Base-by-base conservation (phyloP, 2,888 invertebrate genomes). In the Bombylius discolor region DNA sequence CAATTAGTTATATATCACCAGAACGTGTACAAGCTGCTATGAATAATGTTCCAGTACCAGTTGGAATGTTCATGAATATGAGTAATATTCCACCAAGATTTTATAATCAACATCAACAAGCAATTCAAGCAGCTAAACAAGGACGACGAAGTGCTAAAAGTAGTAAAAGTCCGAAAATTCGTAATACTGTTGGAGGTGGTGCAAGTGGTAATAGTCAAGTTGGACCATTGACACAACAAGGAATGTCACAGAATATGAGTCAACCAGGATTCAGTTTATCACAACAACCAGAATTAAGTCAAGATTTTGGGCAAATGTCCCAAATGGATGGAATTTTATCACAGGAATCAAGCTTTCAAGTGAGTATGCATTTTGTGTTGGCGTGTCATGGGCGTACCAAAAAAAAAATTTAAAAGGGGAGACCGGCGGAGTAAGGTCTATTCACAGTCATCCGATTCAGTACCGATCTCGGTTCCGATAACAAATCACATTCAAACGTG, bases 271-370 rank as follows among this genome's bases (percentile, higher is more conserved):
- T 83, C 63, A 81, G 82, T 58, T 72, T 84, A 14, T 83, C 83
- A 47, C 86, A 81, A 13, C 89, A 89, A 67, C 71, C 70, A 7
- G 76, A 66, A 52, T 58, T 74, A 13, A 74, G 73, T 33, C 74
- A 73, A 61, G 74, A 74, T 61, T 74, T 69, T 64, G 72, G 71
- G 4, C 70, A 70, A 59, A 73, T 72, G 57, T 94, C 94, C 53
- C 95, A 96, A 78, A 90, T 93, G 78, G 96, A 96, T 73, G 93
- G 91, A 56, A 81, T 96, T 67, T 78, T 96, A 66, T 96, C 95
- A 52, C 96, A 96, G 78, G 95, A 92, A 75, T 89, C 89, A 49
- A 85, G 85, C 63, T 89, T 88, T 76, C 88, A 89, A 75, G 88
- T 79, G 47, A 48, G 78, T 57, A 8, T 23, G 23, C 23, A 23